Conservation (phyloP, 2,888 invertebrate genomes). For the Limnephilus rhombicus region DNA sequence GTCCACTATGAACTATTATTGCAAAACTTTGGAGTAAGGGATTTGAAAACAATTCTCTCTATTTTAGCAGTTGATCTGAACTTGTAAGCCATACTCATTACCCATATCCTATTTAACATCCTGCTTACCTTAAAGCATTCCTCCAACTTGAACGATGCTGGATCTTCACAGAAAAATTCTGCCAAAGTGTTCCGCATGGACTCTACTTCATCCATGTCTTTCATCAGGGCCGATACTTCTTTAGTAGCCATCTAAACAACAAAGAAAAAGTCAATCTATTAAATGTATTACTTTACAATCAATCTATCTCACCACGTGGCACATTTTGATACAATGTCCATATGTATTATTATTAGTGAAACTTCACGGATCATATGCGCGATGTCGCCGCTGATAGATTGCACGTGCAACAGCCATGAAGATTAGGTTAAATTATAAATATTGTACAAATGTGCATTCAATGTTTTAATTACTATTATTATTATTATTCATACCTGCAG, state of each 20-base stretch:
- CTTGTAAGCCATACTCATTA: background rate
- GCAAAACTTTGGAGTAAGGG: too few species aligned
- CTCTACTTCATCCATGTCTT: conserved; percentile 90
- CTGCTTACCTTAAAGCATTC: conserved; percentile 90
- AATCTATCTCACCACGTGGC: too few species aligned
- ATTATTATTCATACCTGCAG: conserved; percentile 79
- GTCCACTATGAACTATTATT: too few species aligned
- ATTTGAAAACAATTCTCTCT: too few species aligned
- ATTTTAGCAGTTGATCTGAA: background rate
- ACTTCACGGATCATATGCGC: too few species aligned
- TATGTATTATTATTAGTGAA: too few species aligned
- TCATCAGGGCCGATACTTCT: conserved; percentile 86
- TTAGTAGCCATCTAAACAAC: conserved; percentile 83
- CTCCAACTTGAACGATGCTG: conserved; percentile 92
- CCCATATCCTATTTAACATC: background rate
- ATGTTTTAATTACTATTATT: too few species aligned
- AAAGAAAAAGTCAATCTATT: background rate
- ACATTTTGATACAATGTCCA: too few species aligned
- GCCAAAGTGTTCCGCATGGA: conserved; percentile 87
- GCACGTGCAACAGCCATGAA: too few species aligned
- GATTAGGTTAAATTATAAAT: too few species aligned
- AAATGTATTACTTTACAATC: background rate
- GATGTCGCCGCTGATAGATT: too few species aligned
- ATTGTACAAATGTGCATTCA: background rate
- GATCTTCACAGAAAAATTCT: conserved; percentile 97